Evolutionary conservation across 1,140 invertebrate species (phyloP).

Genomic region (Cardiocondyla obscurior): DNA sequence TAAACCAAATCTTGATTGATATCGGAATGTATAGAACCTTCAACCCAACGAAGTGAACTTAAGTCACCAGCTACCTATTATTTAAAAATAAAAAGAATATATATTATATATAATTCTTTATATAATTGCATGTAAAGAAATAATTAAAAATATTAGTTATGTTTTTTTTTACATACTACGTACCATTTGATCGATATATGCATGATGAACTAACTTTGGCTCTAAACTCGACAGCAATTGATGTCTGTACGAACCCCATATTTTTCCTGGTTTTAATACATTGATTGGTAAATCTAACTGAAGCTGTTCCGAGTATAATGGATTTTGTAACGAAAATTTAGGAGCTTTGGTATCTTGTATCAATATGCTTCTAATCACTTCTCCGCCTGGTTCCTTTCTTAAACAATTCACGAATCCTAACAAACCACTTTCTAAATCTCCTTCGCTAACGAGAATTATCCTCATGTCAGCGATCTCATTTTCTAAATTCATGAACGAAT

Average conservation of each 20-base stretch:
- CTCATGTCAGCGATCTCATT: constrained; percentile 66
- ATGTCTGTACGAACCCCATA: constrained; percentile 93
- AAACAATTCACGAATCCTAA: constrained; percentile 93
- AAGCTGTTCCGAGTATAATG: constrained; percentile 87
- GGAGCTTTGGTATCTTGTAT: constrained; percentile 88
- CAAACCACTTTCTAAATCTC: constrained; percentile 89
- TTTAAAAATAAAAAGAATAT: not conserved
- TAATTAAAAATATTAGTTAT: constrained; percentile 9
- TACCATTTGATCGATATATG: constrained; percentile 89
- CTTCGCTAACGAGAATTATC: constrained; percentile 85
- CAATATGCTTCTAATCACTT: constrained; percentile 86
- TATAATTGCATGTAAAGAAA: not conserved
- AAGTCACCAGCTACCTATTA: constrained; percentile 90
- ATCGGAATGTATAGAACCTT: constrained; percentile 84
- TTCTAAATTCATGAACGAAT: constrained; percentile 83
- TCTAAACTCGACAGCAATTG: constrained; percentile 83
- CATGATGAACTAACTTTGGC: constrained; percentile 86
- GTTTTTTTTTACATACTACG: not conserved
- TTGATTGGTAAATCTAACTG: constrained; percentile 92
- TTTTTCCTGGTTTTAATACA: constrained; percentile 86
- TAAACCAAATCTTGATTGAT: constrained; percentile 80
- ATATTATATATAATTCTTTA: not conserved
- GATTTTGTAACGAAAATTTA: constrained; percentile 86
- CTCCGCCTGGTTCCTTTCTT: constrained; percentile 88
- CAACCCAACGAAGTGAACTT: constrained; percentile 92